Base-by-base conservation (phyloP, 2,113 vertebrate species). In the Mus spicilegus region DNA sequence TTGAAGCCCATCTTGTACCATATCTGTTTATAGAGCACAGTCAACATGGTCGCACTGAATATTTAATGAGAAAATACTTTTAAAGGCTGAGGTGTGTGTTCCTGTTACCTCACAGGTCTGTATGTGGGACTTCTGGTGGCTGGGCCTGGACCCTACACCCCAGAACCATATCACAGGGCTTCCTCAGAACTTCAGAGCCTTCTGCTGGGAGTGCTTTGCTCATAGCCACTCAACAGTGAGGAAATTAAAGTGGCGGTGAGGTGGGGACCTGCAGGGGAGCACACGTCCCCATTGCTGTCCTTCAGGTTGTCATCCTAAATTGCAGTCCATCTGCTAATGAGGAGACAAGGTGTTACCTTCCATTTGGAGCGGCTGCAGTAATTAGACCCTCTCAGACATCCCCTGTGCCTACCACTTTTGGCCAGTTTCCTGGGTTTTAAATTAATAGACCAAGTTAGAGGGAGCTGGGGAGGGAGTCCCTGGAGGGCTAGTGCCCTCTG, bases 321-420 rank as follows among this genome's bases (percentile, higher is more conserved):
- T 39, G 58, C 84, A 42, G 49, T 77, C 2, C 72, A 89, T 92
- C 97, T 95, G 92, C 94, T 96, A 90, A 89, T 54, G 84, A 96
- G 96, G 81, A 95, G 95, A 89, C 84, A 87, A 93, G 96, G 97
- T 91, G 28, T 63, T 92, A n/a, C 96, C 96, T 95, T 97, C 90
- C 33, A 2, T 81, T 90, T 33, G 91, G 93, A 97, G 95, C 94
- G 51, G 89, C 94, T 73, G 69, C 56, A 49, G 94, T 97, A 94
- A 97, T 97, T 94, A 97, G 93, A 76, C 80, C 94, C 87, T 91
- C 36, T 51, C 80, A 72, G 87, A 91, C 92, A 16, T 94, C 91
- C 96, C 96, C 65, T 90, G 96, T 75, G 96, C 77, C 94, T 82
- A 5, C 75, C 65, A 56, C 85, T 89, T 72, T 70, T 56, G 95